Conservation (phyloP, 2,113 vertebrate genomes). For the Sciurus niger region DNA sequence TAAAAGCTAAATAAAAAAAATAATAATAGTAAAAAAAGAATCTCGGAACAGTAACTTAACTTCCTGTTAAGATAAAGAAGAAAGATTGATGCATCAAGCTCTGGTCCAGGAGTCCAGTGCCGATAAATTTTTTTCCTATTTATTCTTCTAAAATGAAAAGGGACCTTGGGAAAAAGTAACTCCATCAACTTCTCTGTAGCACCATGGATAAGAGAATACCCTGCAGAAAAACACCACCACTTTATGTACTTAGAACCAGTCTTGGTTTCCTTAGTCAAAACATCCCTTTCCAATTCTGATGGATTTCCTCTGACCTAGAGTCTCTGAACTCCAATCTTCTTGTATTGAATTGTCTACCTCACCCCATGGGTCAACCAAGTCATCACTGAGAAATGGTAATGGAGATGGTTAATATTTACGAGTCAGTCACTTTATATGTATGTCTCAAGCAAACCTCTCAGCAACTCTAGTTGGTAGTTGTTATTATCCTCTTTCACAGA, state of each 20-base stretch:
- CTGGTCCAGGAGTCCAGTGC: background rate
- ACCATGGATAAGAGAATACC: background rate
- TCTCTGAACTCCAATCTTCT: background rate
- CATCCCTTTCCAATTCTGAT: background rate
- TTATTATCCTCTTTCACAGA: background rate
- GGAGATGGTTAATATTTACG: background rate
- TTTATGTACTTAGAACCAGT: background rate
- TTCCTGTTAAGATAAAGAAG: background rate
- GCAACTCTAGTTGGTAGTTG: background rate
- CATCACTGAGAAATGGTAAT: background rate
- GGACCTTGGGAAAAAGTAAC: background rate
- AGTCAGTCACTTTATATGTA: background rate
- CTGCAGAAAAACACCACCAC: background rate
- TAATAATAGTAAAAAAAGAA: background rate
- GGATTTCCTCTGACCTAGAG: background rate
- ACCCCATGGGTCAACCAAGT: background rate
- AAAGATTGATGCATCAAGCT: background rate
- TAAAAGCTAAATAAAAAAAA: too few species aligned
- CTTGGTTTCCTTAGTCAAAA: background rate
- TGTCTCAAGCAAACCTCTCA: background rate
- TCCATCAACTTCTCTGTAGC: background rate
- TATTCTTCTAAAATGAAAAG: slow-evolving; percentile 42
- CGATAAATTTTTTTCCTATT: background rate
- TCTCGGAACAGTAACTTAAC: background rate
- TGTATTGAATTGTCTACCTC: background rate